Evolutionary conservation across 2,797 vertebrate species (phyloP).

Genomic region (Aphelocoma californica): DNA sequence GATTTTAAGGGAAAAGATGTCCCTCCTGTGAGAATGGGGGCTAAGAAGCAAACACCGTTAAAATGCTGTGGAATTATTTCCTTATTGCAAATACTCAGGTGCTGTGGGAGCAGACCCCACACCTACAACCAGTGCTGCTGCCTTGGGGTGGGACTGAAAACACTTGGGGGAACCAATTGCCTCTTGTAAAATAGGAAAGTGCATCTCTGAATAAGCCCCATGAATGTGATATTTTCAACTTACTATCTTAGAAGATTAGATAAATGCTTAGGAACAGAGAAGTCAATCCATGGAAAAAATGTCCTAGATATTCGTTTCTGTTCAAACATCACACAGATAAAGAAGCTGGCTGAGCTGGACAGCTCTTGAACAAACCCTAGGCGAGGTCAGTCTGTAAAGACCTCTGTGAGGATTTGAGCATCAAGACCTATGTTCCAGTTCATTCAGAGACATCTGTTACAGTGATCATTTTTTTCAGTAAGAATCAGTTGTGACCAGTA

Average conservation of each 20-base stretch:
- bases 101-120: neutral
- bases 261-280: neutral
- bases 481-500: neutral
- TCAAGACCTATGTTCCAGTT: neutral
- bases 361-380: neutral
- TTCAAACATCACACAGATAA: neutral
- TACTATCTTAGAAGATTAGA: neutral
- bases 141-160: neutral
- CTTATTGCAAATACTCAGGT: neutral
- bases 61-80: neutral
- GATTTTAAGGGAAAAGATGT: neutral
- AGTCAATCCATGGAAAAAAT: neutral
- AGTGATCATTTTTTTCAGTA: neutral
- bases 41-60: neutral
- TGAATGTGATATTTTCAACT: neutral
- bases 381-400: neutral
- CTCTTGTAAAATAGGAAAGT: neutral
- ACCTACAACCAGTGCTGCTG: neutral
- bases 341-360: neutral
- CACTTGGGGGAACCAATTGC: neutral
- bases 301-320: neutral
- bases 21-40: neutral
- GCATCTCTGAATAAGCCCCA: neutral
- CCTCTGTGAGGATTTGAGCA: neutral
- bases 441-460: neutral